Conservation (phyloP, 2,797 vertebrate species). For the Microchirus variegatus region DNA sequence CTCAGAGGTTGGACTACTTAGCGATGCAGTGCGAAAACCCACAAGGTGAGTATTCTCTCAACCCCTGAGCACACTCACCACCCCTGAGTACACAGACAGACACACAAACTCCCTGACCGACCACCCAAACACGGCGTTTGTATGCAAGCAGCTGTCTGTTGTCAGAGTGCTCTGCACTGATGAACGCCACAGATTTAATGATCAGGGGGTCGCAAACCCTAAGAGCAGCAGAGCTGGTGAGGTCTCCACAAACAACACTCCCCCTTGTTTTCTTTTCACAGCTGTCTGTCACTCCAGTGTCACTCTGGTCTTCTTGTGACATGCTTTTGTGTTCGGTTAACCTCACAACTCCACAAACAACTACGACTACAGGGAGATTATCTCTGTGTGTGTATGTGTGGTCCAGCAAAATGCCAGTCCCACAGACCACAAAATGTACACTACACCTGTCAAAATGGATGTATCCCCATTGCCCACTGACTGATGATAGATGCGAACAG, state of each 20-base stretch:
- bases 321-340: conserved; percentile 17
- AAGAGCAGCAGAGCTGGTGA: not conserved
- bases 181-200: conserved; percentile 44
- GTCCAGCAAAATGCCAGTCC: not conserved
- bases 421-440: not conserved
- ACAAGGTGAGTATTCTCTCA: conserved; percentile 56
- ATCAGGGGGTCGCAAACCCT: conserved; percentile 16
- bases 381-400: conserved; percentile 9
- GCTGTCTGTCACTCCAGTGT: conserved; percentile 48
- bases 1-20: conserved; percentile 52
- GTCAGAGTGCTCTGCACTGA: conserved; percentile 12
- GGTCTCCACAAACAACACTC: conserved; percentile 20
- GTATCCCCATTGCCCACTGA: no score
- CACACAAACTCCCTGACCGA: conserved; percentile 28
- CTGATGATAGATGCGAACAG: no score
- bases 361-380: not conserved
- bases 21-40: conserved; percentile 44
- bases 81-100: conserved; percentile 44
- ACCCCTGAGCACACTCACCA: conserved; percentile 30
- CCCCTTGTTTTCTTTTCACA: conserved; percentile 45
- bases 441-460: no score
- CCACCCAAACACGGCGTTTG: conserved; percentile 53
- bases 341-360: conserved; percentile 11
- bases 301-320: not conserved
- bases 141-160: conserved; percentile 43